These are phyloP conservation scores for Strix aluco DNA, from an alignment of 2,113 vertebrate species.

Conservation along the genomic window DNA sequence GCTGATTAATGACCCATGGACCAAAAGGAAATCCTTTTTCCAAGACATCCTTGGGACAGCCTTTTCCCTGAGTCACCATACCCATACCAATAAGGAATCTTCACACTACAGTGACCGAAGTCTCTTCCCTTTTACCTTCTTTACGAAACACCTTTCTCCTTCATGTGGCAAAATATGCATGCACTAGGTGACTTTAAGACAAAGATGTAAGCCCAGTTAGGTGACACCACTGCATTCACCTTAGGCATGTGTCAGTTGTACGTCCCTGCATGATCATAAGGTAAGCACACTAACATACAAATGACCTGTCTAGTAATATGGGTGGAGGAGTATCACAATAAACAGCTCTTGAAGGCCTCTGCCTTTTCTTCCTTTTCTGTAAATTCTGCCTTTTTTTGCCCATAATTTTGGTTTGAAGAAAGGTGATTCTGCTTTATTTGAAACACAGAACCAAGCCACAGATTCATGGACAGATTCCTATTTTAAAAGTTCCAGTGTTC, in stretches of 20 bases:
- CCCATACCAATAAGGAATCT: neutral
- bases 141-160: neutral
- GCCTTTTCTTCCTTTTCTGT: neutral
- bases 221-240: neutral
- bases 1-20: neutral
- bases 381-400: neutral
- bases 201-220: neutral
- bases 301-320: neutral
- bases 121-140: neutral
- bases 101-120: neutral
- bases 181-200: neutral
- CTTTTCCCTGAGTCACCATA: neutral
- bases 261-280: neutral
- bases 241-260: rapidly evolving
- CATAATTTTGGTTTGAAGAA: neutral
- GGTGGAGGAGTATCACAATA: too few species aligned
- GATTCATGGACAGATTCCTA: neutral
- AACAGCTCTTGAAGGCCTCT: neutral
- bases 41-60: neutral
- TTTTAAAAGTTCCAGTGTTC: neutral
- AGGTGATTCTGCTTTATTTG: neutral
- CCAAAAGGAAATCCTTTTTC: neutral
- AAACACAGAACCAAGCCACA: neutral
- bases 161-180: neutral
- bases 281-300: neutral